phyloP scores from a whole-genome alignment of 2,113 vertebrate genomes.

The Myodes glareolus region DNA sequence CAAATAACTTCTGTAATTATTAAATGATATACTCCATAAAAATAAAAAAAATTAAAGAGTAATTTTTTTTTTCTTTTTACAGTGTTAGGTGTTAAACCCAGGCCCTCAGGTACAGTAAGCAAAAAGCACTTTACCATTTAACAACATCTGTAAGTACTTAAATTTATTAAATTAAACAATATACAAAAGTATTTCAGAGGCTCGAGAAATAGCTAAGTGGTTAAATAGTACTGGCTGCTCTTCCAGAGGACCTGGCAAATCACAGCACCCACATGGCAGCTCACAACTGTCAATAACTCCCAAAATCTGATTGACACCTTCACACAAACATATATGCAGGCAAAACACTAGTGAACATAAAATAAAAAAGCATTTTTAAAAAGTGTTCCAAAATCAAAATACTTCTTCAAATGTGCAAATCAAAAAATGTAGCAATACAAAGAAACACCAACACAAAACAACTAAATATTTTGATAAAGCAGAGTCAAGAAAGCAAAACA shows the following conservation, averaged over 20 bases:
- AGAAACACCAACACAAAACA: not conserved
- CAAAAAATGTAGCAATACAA: not conserved
- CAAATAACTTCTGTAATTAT: not conserved
- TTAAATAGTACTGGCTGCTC: too few relatives aligned
- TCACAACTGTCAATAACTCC: too few relatives aligned
- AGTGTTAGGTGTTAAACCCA: not conserved
- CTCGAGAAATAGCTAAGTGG: too few relatives aligned
- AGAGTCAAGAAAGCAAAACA: constrained; percentile 34
- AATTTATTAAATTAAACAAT: constrained; percentile 23
- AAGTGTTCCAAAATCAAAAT: not conserved
- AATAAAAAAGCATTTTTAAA: not conserved
- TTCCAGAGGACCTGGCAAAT: too few relatives aligned
- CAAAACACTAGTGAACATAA: too few relatives aligned
- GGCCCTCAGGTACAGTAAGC: not conserved
- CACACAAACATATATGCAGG: too few relatives aligned
- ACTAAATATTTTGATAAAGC: constrained; percentile 13
- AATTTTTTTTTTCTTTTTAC: not conserved
- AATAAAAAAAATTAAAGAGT: not conserved
- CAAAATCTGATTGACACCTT: too few relatives aligned
- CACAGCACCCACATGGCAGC: too few relatives aligned
- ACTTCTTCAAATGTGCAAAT: not conserved
- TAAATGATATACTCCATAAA: not conserved
- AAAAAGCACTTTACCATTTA: not conserved
- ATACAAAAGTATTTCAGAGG: not conserved
- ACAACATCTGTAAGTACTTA: not conserved